Evolutionary conservation across 1,140 invertebrate genomes (phyloP).

Genomic region (Zaprionus ghesquierei): DNA sequence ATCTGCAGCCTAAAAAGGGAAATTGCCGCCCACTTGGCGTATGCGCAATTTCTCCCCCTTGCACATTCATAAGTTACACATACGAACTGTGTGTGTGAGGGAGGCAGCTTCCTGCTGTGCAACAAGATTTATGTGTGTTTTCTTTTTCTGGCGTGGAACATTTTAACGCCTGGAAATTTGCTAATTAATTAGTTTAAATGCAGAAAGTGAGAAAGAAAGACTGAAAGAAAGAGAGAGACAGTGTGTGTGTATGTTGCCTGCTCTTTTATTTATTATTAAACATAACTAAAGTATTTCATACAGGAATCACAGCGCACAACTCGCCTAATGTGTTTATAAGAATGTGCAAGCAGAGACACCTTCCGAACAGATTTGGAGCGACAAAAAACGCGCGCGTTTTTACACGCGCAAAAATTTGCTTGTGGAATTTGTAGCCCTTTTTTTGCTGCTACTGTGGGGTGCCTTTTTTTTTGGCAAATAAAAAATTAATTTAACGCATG

Average conservation of each 20-base stretch:
- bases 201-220: not conserved
- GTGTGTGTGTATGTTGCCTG: not conserved
- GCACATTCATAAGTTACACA: conserved; percentile 49
- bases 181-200: conserved; percentile 77
- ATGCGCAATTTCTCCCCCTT: conserved; percentile 57
- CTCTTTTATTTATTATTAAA: conserved; percentile 13
- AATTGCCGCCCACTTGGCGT: conserved; percentile 58
- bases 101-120: conserved; percentile 53
- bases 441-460: conserved; percentile 23
- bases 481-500: conserved; percentile 82
- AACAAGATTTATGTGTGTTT: conserved; percentile 75
- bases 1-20: conserved; percentile 27
- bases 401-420: conserved; percentile 75
- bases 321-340: conserved; percentile 59
- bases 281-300: not conserved
- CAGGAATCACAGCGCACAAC: not conserved
- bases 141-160: conserved; percentile 67
- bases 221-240: not conserved
- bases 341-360: not conserved
- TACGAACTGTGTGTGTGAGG: conserved; percentile 27
- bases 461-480: conserved; percentile 50
- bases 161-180: conserved; percentile 76
- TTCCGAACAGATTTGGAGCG: not conserved
- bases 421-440: conserved; percentile 66
- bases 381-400: conserved; percentile 51